A percentile compares a stretch with the other conserved stretches of the same genome.
phyloP scores from a whole-genome alignment of 2,888 invertebrate genomes.

The Agrypnus murinus region DNA sequence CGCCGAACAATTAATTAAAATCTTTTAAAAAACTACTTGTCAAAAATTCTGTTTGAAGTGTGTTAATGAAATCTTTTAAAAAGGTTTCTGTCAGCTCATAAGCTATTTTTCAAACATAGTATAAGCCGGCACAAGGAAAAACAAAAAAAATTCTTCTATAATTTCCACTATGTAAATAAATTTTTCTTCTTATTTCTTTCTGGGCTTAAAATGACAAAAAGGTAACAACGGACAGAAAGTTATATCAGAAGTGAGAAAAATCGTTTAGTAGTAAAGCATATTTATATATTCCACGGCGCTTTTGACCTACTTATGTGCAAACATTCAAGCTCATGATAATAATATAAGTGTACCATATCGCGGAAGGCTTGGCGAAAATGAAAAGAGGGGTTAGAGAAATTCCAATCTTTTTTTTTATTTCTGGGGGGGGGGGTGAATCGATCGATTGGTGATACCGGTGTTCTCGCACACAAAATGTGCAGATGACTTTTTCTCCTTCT shows the following conservation, averaged over 20 bases:
- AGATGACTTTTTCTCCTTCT: neutral
- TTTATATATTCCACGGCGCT: constrained; percentile 30
- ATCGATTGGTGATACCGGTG: constrained; percentile 7
- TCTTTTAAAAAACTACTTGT: too few species aligned
- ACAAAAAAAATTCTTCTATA: too few species aligned
- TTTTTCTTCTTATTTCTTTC: too few species aligned
- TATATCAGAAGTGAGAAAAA: constrained; percentile 2
- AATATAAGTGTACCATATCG: constrained; percentile 38
- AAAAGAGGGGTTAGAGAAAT: constrained; percentile 30
- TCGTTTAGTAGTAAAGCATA: constrained; percentile 33
- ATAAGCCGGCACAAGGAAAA: too few species aligned
- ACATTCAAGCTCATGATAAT: constrained; percentile 34
- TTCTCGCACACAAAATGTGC: neutral
- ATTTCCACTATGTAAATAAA: too few species aligned
- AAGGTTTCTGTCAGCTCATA: too few species aligned
- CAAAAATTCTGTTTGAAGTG: too few species aligned
- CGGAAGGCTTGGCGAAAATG: constrained; percentile 27
- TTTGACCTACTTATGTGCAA: constrained; percentile 37
- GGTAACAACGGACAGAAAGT: neutral
- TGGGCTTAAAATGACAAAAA: constrained; percentile 4
- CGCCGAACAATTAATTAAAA: too few species aligned
- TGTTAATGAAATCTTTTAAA: too few species aligned
- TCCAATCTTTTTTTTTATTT: constrained; percentile 35
- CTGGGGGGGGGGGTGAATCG: constrained; percentile 19
- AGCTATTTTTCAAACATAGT: too few species aligned